Base-by-base conservation (phyloP, 2,888 invertebrate species). In the Orthosia incerta region DNA sequence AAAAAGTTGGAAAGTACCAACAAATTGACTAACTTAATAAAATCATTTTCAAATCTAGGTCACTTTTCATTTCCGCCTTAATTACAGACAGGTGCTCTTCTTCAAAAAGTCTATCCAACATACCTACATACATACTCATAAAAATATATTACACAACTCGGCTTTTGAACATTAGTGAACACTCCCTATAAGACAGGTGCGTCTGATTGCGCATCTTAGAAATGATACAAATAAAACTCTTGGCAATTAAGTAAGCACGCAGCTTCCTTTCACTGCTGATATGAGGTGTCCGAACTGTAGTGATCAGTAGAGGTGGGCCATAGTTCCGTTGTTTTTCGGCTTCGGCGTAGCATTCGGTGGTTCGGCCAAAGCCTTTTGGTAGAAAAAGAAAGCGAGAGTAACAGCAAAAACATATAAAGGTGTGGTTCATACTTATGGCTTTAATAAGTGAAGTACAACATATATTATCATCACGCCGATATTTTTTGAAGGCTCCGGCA, bases 221-320 rank as follows among this genome's bases (percentile, higher is more conserved):
- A 94, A 89, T 95, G 93, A 93, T 95, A 94, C 91, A 91, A 93
- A 94, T 95, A 92, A 89, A 91, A 88, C 85, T 75, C 86, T 82
- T 76, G 83, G 88, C 92, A 93, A 94, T 94, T 94, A 94, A 82
- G 84, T 80, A 84, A 84, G 83, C 85, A 87, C 83, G 89, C 87
- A 84, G 82, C 82, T 89, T 89, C 94, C 95, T 95, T 95, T 95
- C 95, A 95, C 95, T 81, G 66, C 81, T 78, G 80, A 86, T 83
- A 78, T 70, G 67, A 74, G 60, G 71, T 74, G 69, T 74, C 67
- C 68, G 63, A 72, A 82, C 46, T 66, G 53, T 79, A 74, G 71
- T 66, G 63, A 76, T 65, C 53, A 68, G 51, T 79, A 82, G 81
- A 76, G 83, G 11, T 48, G 46, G 7, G 23, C 26, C 26, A 18